Conservation (phyloP, 2,888 invertebrate species). For the Archaeoteleia sp. region DNA sequence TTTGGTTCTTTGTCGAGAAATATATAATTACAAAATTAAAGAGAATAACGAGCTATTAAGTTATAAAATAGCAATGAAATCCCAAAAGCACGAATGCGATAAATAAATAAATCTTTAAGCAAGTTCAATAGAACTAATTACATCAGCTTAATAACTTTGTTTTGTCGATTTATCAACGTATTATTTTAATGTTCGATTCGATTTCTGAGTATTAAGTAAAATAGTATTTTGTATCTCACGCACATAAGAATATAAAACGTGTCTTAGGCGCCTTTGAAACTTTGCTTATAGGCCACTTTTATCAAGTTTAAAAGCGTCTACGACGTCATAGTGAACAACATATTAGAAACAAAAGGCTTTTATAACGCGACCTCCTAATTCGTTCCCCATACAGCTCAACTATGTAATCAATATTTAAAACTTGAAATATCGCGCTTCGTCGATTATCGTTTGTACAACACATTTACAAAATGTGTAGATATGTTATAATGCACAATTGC, state of each 20-base stretch:
- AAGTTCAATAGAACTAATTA: too few relatives aligned
- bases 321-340: too few relatives aligned
- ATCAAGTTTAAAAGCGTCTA: slow-evolving; percentile 24
- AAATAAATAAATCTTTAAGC: slow-evolving; percentile 4
- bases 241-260: slow-evolving; percentile 22
- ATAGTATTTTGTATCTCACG: slow-evolving; percentile 6
- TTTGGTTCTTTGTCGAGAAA: slow-evolving; percentile 30
- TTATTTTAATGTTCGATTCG: slow-evolving; percentile 6
- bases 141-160: slow-evolving; percentile 1
- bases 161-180: slow-evolving; percentile 3
- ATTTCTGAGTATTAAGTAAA: too few relatives aligned
- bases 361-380: too few relatives aligned
- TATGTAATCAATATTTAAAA: slow-evolving; percentile 28
- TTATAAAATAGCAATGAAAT: too few relatives aligned
- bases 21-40: too few relatives aligned
- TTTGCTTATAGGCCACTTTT: slow-evolving; percentile 33
- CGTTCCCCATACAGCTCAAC: slow-evolving; percentile 43
- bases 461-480: slow-evolving; percentile 39
- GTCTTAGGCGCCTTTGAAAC: slow-evolving; percentile 26
- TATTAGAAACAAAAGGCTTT: too few relatives aligned
- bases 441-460: slow-evolving; percentile 26
- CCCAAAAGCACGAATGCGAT: too few relatives aligned
- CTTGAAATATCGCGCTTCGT: slow-evolving; percentile 14
- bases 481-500: slow-evolving; percentile 40
- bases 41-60: too few relatives aligned